These are phyloP conservation scores for Linyphia triangularis DNA, from an alignment of 2,888 invertebrate genomes.

Conservation along the genomic window DNA sequence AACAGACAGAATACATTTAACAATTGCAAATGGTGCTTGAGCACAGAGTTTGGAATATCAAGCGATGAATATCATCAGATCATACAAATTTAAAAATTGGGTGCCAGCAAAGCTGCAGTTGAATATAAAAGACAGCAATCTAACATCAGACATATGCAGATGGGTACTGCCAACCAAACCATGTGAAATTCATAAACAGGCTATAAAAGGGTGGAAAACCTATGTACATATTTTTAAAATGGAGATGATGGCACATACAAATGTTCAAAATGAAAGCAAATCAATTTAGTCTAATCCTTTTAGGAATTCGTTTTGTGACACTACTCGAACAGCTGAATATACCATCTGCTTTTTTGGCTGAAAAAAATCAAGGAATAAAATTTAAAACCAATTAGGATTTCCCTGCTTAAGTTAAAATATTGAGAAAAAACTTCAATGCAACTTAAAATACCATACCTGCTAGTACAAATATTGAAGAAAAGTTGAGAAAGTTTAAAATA, in stretches of 20 bases:
- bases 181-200: neutral
- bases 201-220: conserved; percentile 11
- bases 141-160: conserved; percentile 4
- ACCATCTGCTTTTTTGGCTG: conserved; percentile 41
- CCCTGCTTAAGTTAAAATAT: too few relatives aligned
- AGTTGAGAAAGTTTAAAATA: too few relatives aligned
- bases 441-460: too few relatives aligned
- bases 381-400: too few relatives aligned
- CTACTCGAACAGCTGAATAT: conserved; percentile 46
- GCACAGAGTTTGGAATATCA: conserved; percentile 19
- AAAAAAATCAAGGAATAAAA: too few relatives aligned
- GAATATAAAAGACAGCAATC: conserved; percentile 10
- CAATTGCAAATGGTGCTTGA: neutral
- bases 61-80: conserved; percentile 34
- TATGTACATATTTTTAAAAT: conserved; percentile 11
- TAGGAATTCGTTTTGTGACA: conserved; percentile 19
- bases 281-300: conserved; percentile 6
- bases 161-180: neutral
- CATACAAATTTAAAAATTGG: conserved; percentile 14
- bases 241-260: conserved; percentile 13
- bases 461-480: too few relatives aligned
- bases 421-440: too few relatives aligned
- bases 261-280: neutral
- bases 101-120: conserved; percentile 12
- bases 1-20: neutral